Evolutionary conservation across 2,113 vertebrate genomes (phyloP).

Genomic region (Ancistrus triradiatus): DNA sequence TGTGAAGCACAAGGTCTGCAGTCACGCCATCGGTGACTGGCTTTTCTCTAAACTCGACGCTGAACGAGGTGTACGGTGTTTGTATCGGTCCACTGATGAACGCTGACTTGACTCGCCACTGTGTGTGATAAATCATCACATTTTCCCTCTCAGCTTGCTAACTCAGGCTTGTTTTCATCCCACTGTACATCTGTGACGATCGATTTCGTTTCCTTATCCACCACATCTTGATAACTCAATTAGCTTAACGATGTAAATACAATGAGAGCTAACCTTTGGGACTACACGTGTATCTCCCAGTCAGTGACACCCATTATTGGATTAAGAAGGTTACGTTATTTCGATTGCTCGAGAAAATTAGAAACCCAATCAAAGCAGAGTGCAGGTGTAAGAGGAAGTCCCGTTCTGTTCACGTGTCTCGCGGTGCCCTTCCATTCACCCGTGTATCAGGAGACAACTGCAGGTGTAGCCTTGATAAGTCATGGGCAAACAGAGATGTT

Average conservation of each 20-base stretch:
- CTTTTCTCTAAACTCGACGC: too few species aligned
- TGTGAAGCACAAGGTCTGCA: background rate
- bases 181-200: conserved; percentile 59
- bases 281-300: background rate
- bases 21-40: background rate
- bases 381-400: background rate
- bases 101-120: background rate
- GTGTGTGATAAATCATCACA: background rate
- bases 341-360: background rate
- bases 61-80: background rate
- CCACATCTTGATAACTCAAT: conserved; percentile 52
- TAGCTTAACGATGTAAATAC: conserved; percentile 39
- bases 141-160: conserved; percentile 64
- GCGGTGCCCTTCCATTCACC: conserved; percentile 16
- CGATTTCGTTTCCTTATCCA: conserved; percentile 70
- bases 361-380: background rate
- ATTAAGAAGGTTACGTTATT: too few species aligned
- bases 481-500: conserved; percentile 60
- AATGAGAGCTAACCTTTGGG: background rate
- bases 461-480: conserved; percentile 57
- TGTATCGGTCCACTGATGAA: background rate
- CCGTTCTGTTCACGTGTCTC: background rate
- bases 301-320: too few species aligned
- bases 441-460: conserved; percentile 33
- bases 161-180: conserved; percentile 66